These are phyloP conservation scores for Resseliella maxima DNA, from an alignment of 2,888 invertebrate genomes.

Conservation along the genomic window DNA sequence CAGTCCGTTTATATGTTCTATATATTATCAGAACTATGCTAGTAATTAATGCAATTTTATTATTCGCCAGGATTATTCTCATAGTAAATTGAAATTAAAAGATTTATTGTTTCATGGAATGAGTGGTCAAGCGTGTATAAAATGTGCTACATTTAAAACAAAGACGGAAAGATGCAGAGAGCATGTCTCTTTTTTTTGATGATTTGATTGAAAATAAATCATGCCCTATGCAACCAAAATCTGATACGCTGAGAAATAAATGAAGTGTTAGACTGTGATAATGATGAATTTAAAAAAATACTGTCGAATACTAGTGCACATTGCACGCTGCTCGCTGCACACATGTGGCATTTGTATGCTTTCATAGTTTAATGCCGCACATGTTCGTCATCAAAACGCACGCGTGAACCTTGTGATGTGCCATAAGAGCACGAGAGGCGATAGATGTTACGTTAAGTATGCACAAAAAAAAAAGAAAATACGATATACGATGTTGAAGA, in stretches of 20 bases:
- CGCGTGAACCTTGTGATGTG: constrained; percentile 17
- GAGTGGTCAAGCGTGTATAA: neutral
- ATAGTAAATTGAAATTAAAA: neutral
- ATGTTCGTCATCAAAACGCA: neutral
- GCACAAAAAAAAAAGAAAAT: neutral
- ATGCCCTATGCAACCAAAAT: neutral
- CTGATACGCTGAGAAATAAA: neutral
- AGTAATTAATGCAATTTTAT: neutral
- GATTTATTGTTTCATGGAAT: neutral
- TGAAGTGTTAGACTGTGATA: constrained; percentile 10
- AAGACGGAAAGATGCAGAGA: neutral
- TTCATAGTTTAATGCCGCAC: neutral
- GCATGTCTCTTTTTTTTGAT: neutral
- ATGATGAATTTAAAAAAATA: constrained; percentile 9
- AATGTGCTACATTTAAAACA: neutral
- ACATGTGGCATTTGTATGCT: neutral
- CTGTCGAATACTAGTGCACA: neutral
- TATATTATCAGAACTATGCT: too few species aligned
- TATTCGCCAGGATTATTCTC: neutral
- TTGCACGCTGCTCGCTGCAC: neutral
- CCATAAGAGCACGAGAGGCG: neutral
- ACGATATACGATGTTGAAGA: neutral
- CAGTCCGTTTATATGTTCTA: too few species aligned
- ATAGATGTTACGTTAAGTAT: neutral
- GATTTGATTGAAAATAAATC: neutral